These are phyloP conservation scores for Ophioninae sp. DNA, from an alignment of 2,888 invertebrate genomes.

Conservation along the genomic window DNA sequence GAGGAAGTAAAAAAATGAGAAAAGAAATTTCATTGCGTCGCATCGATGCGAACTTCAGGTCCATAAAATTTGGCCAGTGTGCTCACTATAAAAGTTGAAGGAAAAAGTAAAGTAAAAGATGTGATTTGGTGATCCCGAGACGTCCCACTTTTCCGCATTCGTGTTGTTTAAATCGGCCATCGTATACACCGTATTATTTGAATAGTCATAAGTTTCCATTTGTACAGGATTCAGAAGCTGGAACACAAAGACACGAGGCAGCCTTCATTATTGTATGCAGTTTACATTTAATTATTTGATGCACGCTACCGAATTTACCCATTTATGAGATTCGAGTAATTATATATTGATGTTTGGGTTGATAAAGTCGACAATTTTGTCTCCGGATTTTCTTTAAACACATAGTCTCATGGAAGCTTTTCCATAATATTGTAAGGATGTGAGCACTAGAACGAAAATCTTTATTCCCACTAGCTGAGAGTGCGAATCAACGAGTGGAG, in stretches of 20 bases:
- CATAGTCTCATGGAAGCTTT: too few relatives aligned
- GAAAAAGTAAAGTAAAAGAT: slow-evolving; percentile 71
- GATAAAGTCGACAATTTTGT: too few relatives aligned
- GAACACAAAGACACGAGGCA: background rate
- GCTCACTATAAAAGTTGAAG: slow-evolving; percentile 68
- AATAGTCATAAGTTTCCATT: slow-evolving; percentile 62
- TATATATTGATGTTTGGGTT: too few relatives aligned
- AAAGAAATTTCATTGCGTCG: too few relatives aligned
- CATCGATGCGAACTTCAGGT: too few relatives aligned
- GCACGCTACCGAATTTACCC: background rate
- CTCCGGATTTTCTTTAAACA: too few relatives aligned
- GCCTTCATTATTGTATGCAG: background rate
- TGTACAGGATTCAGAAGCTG: slow-evolving; percentile 72
- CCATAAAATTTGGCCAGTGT: background rate
- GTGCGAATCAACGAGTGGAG: too few relatives aligned
- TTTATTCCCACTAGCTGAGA: too few relatives aligned
- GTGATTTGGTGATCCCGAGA: slow-evolving; percentile 66
- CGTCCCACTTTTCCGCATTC: slow-evolving; percentile 36
- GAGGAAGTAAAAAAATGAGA: too few relatives aligned
- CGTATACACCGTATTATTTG: slow-evolving; percentile 66
- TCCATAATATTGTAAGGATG: too few relatives aligned
- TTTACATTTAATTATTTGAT: background rate
- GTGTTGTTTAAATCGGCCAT: slow-evolving; percentile 68
- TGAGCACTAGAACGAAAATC: too few relatives aligned
- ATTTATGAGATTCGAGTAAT: too few relatives aligned